A percentile compares a stretch with the other conserved stretches of the same genome.
Evolutionary conservation across 2,113 vertebrate genomes (phyloP).

Genomic region (Eulemur rufifrons): DNA sequence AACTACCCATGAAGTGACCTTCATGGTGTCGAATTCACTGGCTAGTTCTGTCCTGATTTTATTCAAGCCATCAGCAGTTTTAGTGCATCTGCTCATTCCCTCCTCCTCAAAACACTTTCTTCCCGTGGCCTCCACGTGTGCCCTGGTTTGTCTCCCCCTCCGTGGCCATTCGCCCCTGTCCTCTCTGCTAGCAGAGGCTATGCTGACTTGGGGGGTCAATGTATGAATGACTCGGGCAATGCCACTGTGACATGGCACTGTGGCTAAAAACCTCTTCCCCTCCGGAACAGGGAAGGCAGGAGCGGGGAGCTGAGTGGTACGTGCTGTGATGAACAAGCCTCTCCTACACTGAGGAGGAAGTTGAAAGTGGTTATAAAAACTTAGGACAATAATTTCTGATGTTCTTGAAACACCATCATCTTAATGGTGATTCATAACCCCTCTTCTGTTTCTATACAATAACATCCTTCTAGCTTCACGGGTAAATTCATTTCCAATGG

Average conservation of each 20-base stretch:
- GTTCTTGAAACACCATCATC: background rate
- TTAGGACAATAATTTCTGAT: background rate
- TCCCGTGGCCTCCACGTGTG: background rate
- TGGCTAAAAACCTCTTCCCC: background rate
- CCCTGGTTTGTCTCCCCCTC: background rate
- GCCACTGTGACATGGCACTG: fast-evolving
- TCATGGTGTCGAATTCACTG: background rate
- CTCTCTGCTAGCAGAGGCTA: background rate
- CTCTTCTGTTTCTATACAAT: background rate
- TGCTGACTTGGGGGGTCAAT: background rate
- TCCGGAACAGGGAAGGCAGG: fast-evolving
- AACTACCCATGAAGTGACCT: background rate
- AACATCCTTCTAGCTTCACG: background rate
- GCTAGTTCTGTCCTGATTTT: background rate
- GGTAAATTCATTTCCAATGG: background rate
- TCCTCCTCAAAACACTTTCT: background rate
- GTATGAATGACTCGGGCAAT: background rate
- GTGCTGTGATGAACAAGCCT: background rate
- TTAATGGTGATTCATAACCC: background rate
- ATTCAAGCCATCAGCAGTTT: background rate
- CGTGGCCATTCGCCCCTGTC: background rate
- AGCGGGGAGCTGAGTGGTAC: background rate
- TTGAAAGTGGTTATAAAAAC: background rate
- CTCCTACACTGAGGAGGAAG: background rate
- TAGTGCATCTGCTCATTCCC: background rate